Conservation (phyloP, 2,888 invertebrate genomes). For the Chloromyia formosa region DNA sequence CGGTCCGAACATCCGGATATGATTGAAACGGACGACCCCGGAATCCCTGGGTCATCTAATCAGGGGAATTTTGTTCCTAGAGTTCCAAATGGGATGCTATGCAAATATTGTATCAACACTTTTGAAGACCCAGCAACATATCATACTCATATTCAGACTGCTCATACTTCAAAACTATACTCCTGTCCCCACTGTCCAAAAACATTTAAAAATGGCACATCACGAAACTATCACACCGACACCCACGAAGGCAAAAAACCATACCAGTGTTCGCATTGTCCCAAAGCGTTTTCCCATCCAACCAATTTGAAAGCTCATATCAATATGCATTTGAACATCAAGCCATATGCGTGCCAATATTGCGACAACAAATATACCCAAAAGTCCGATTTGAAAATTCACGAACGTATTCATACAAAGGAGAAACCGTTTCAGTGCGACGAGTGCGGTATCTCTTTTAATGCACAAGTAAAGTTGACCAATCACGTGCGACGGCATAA, state of each 20-base stretch:
- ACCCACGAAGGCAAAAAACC: slow-evolving; percentile 43
- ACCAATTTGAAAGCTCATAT: slow-evolving; percentile 49
- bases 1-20: too few relatives aligned
- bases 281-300: slow-evolving; percentile 48
- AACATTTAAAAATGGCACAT: background rate
- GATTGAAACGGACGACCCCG: too few relatives aligned
- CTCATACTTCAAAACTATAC: too few relatives aligned
- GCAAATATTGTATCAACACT: too few relatives aligned
- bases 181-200: slow-evolving; percentile 7
- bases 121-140: too few relatives aligned
- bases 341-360: slow-evolving; percentile 45
- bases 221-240: slow-evolving; percentile 9
- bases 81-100: too few relatives aligned
- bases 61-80: too few relatives aligned
- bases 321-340: slow-evolving; percentile 48
- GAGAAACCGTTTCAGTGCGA: slow-evolving; percentile 51
- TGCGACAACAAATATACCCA: slow-evolving; percentile 51
- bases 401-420: slow-evolving; percentile 49
- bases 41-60: too few relatives aligned
- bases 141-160: too few relatives aligned
- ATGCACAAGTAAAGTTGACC: slow-evolving; percentile 47
- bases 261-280: slow-evolving; percentile 50
- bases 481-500: slow-evolving; percentile 54
- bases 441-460: slow-evolving; percentile 47
- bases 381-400: slow-evolving; percentile 48